These are phyloP conservation scores for Triplophysa siluroides DNA, from an alignment of 2,113 vertebrate genomes.

Conservation along the genomic window DNA sequence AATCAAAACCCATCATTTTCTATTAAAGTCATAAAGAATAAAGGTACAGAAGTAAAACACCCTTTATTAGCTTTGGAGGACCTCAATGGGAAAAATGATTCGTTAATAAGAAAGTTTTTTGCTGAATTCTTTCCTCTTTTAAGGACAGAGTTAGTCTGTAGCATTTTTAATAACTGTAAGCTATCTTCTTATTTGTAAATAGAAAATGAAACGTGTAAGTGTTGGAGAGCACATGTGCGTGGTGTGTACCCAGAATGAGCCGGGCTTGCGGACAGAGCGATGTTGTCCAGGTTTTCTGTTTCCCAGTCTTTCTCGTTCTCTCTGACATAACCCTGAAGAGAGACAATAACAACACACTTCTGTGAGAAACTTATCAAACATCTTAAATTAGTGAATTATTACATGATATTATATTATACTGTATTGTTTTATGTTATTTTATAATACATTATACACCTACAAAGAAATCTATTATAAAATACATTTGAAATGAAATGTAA, in stretches of 20 bases:
- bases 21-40: background rate
- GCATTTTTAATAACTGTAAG: no score
- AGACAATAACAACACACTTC: background rate
- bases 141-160: no score
- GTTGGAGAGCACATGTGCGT: background rate
- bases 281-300: constrained; percentile 92
- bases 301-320: constrained; percentile 90
- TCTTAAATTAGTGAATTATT: background rate
- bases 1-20: background rate
- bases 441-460: no score
- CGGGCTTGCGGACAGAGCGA: constrained; percentile 92
- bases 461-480: no score
- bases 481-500: no score
- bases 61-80: no score
- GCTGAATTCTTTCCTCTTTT: no score
- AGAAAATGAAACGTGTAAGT: background rate
- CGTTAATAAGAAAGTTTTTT: no score
- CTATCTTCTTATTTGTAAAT: no score
- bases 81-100: no score
- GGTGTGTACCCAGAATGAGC: constrained; percentile 90
- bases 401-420: background rate
- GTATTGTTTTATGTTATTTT: no score
- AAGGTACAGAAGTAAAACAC: background rate
- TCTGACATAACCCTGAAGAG: constrained; percentile 78
- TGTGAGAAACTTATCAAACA: background rate